Base-by-base conservation (phyloP, 2,797 vertebrate species). In the Mormyrops boulengeri region DNA sequence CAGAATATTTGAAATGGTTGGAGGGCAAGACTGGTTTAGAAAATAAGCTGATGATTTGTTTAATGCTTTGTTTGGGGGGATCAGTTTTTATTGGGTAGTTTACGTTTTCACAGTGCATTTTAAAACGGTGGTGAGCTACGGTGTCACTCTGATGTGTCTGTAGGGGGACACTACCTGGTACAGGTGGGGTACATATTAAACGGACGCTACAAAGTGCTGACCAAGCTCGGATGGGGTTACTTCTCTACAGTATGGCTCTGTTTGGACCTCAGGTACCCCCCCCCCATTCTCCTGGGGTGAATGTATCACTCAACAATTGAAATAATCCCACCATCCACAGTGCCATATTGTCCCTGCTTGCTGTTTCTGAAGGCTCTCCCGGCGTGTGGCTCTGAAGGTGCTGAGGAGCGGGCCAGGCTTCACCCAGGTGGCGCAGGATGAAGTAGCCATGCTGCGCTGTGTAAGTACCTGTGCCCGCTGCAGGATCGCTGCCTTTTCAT, bases 161-260 rank as follows among this genome's bases (percentile, higher is more conserved):
- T 90, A 98, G 97, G 96, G 57, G 96, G 96, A 1, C 97, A 96
- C 92, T 95, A 96, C 88, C 94, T 94, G 0, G 92, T 94, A 4
- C 91, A 90, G 77, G 92, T 95, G 85, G 96, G 96, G 50, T 96
- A 97, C 89, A 93, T 94, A 44, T 95, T 98, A 91, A 97, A 97
- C 92, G 93, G 88, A 0, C 94, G 57, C 89, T 98, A 97, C 93
- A 95, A 95, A 91, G 97, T 96, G 92, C 91, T 96, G 69, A 92
- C 91, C 7, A 95, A 96, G 89, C 95, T 98, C 1, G 97, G 97
- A 17, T 96, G 95, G 38, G 97, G 97, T 0, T 88, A 95, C 91
- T 98, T 97, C 91, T 96, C 97, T 60, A 97, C 97, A 0, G 97
- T 98, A 38, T 97, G 97, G 97, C 94, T 97, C 90, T 98, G 97